These are phyloP conservation scores for Lasioglossum albipes DNA, from an alignment of 1,140 invertebrate genomes.

Conservation along the genomic window DNA sequence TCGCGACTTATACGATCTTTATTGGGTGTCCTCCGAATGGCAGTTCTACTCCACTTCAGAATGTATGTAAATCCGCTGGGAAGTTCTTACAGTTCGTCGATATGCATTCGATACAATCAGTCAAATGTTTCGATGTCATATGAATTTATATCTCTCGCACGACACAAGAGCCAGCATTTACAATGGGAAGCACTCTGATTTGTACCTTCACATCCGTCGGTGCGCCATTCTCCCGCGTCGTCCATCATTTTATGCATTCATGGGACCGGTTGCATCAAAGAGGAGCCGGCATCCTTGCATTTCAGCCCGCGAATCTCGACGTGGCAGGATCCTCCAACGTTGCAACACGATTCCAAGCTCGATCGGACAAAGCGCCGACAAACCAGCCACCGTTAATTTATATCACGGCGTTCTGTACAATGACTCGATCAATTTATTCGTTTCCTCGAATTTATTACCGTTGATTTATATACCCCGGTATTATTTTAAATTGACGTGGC, in stretches of 20 bases:
- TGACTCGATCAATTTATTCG: conserved; percentile 37
- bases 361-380: conserved; percentile 14
- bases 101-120: background rate
- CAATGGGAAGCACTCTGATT: background rate
- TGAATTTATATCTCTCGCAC: background rate
- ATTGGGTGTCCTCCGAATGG: too few species aligned
- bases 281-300: background rate
- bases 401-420: background rate
- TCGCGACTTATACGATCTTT: too few species aligned
- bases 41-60: too few species aligned
- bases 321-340: too few species aligned
- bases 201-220: background rate
- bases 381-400: conserved; percentile 22
- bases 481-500: background rate
- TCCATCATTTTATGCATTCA: conserved; percentile 13
- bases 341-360: conserved; percentile 1
- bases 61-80: too few species aligned
- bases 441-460: conserved; percentile 15
- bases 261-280: conserved; percentile 10
- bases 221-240: background rate
- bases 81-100: background rate
- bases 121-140: background rate
- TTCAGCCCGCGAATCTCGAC: background rate
- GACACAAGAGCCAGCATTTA: background rate
- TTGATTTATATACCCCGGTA: conserved; percentile 5